Conservation (phyloP, 2,888 invertebrate species). For the Bruchidius siliquastri region DNA sequence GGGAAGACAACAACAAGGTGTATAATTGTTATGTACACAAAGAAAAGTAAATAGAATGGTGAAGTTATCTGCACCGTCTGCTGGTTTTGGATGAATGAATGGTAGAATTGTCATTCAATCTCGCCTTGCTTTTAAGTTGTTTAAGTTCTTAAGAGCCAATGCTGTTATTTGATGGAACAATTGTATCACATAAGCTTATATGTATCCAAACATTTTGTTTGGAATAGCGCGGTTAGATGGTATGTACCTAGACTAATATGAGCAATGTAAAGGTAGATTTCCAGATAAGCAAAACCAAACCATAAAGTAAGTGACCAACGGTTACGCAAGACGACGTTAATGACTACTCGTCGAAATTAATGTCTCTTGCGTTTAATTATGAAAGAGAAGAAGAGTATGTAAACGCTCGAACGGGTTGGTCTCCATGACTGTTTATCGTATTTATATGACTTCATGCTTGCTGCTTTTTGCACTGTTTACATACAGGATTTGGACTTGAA, state of each 20-base stretch:
- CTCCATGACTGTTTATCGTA: not conserved
- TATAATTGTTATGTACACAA: too few relatives aligned
- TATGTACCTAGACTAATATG: not conserved
- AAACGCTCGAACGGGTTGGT: not conserved
- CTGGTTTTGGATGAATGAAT: too few relatives aligned
- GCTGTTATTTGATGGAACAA: too few relatives aligned
- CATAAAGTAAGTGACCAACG: not conserved
- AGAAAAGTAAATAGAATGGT: too few relatives aligned
- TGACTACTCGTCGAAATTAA: not conserved
- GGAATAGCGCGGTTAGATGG: too few relatives aligned
- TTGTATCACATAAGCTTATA: too few relatives aligned
- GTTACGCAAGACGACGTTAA: not conserved
- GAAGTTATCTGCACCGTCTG: too few relatives aligned
- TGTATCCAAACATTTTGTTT: too few relatives aligned
- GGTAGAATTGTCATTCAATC: too few relatives aligned
- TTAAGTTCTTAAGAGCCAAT: too few relatives aligned
- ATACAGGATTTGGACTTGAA: not conserved
- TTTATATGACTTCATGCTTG: not conserved
- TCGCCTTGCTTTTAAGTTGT: too few relatives aligned
- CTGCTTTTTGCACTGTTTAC: not conserved
- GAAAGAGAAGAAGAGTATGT: not conserved
- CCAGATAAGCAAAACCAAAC: not conserved
- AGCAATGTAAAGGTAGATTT: not conserved
- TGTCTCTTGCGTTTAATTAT: not conserved
- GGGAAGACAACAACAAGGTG: too few relatives aligned